These are phyloP conservation scores for Rhyacophila evoluta DNA, from an alignment of 2,888 invertebrate genomes.

Conservation along the genomic window DNA sequence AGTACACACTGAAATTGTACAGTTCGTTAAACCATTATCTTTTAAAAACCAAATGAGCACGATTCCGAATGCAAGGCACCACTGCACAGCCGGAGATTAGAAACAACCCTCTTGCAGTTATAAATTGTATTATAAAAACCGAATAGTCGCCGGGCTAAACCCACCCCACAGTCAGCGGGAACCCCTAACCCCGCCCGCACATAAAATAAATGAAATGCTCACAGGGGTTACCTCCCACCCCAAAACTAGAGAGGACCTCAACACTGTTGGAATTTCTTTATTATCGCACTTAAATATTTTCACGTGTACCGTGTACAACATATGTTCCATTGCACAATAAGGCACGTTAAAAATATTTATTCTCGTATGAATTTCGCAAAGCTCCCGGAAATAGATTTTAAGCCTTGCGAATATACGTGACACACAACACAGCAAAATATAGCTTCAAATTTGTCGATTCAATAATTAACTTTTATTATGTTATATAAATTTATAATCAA, in stretches of 20 bases:
- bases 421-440: too few species aligned
- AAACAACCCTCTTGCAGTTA: conserved; percentile 53
- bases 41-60: not conserved
- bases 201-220: conserved; percentile 54
- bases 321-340: conserved; percentile 45
- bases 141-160: conserved; percentile 51
- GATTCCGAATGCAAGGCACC: conserved; percentile 29
- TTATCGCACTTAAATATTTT: conserved; percentile 54
- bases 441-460: too few species aligned
- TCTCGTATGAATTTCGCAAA: not conserved
- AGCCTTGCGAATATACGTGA: too few species aligned
- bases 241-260: conserved; percentile 37
- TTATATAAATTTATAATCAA: too few species aligned
- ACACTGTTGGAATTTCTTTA: conserved; percentile 54
- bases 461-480: too few species aligned
- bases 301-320: conserved; percentile 45
- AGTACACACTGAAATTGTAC: too few species aligned
- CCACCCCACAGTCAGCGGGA: conserved; percentile 45
- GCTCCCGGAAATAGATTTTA: not conserved
- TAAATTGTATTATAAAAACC: conserved; percentile 55
- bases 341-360: conserved; percentile 36
- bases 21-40: not conserved
- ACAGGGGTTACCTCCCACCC: conserved; percentile 39
- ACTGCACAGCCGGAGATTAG: conserved; percentile 52
- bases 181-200: conserved; percentile 13